A percentile compares a stretch with the other conserved stretches of the same genome.
These are phyloP conservation scores for Indicator maculatus DNA, from an alignment of 2,113 vertebrate genomes.

Conservation along the genomic window DNA sequence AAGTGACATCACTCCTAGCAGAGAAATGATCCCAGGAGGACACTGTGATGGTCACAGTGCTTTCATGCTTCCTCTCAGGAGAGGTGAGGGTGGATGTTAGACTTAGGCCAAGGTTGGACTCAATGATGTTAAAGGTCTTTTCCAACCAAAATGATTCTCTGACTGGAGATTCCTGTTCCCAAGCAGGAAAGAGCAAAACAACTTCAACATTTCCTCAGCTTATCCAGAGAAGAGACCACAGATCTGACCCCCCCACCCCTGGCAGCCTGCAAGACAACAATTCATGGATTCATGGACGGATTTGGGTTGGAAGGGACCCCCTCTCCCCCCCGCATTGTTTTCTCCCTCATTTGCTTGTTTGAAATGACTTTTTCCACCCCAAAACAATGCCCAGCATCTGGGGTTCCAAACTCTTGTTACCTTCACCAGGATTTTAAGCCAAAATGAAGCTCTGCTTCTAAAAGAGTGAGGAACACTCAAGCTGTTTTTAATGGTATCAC, in stretches of 20 bases:
- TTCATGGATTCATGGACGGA: too few species aligned
- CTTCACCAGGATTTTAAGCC: not conserved
- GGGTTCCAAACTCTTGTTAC: not conserved
- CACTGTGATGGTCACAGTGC: fast-evolving
- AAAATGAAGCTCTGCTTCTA: conserved; percentile 2
- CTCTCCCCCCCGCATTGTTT: not conserved
- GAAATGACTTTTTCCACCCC: not conserved
- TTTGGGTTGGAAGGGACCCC: too few species aligned
- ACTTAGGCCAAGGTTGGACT: too few species aligned
- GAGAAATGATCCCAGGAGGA: not conserved
- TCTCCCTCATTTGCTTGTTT: not conserved
- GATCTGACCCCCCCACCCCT: not conserved
- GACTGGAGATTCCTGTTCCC: not conserved
- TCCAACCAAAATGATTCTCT: too few species aligned
- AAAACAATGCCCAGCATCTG: not conserved
- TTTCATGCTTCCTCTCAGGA: not conserved
- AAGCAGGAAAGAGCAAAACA: not conserved
- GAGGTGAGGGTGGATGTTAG: not conserved
- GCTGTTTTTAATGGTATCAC: conserved; percentile 16
- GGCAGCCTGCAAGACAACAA: not conserved
- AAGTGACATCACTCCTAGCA: not conserved
- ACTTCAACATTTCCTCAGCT: not conserved
- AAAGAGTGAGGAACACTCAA: conserved; percentile 3
- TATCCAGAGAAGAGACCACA: not conserved
- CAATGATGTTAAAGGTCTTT: too few species aligned